phyloP scores from a whole-genome alignment of 2,888 invertebrate genomes.

The Psylliodes chrysocephalus region DNA sequence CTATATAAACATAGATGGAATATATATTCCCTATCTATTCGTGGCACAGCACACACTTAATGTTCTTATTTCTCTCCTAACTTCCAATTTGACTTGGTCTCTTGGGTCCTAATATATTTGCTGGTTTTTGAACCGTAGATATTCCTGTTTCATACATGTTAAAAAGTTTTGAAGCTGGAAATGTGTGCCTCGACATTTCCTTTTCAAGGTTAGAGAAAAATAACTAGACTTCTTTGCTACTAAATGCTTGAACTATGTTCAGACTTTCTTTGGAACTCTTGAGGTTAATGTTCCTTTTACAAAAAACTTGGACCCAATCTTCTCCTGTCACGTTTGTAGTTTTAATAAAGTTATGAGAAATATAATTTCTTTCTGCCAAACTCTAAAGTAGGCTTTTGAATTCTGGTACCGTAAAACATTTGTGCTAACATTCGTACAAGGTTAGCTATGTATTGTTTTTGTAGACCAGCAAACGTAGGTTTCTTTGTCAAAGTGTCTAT shows the following conservation, averaged over 20 bases:
- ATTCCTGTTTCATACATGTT: slow-evolving; percentile 45
- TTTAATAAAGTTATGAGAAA: not conserved
- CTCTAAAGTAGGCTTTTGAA: not conserved
- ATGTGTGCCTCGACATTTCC: slow-evolving; percentile 32
- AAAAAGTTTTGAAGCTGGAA: slow-evolving; percentile 35
- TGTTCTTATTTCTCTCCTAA: slow-evolving; percentile 59
- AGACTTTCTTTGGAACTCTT: not conserved
- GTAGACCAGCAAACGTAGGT: too few relatives aligned
- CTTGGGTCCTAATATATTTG: slow-evolving; percentile 58
- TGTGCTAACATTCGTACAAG: not conserved
- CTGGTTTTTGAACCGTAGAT: slow-evolving; percentile 59
- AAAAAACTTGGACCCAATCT: not conserved
- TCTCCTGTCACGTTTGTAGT: not conserved
- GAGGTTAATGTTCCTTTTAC: not conserved
- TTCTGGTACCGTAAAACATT: not conserved
- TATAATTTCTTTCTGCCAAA: not conserved
- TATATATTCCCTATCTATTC: slow-evolving; percentile 59
- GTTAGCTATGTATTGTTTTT: too few relatives aligned
- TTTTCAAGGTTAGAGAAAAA: slow-evolving; percentile 28
- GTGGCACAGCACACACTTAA: slow-evolving; percentile 62
- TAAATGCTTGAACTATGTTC: slow-evolving; percentile 35
- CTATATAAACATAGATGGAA: slow-evolving; percentile 65
- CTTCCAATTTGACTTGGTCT: slow-evolving; percentile 61
- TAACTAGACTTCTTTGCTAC: too few relatives aligned
- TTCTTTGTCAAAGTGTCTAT: not conserved